phyloP scores from a whole-genome alignment of 1,140 invertebrate species.

The Drosophila ficusphila region DNA sequence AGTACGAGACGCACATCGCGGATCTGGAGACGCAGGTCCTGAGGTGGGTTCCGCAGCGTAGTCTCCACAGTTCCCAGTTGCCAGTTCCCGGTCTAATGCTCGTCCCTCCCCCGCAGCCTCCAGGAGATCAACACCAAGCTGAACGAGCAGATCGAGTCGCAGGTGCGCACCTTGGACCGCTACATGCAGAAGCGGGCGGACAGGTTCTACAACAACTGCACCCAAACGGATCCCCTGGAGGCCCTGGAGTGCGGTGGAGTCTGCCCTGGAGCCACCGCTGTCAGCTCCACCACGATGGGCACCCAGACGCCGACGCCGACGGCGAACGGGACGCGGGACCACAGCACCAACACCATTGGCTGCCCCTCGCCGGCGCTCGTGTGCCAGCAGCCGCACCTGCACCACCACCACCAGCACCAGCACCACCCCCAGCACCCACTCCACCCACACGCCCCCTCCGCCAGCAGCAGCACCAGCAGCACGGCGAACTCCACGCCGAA shows the following conservation, averaged over 20 bases:
- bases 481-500: slow-evolving; percentile 85
- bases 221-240: slow-evolving; percentile 66
- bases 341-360: slow-evolving; percentile 80
- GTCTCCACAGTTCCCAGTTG: no score
- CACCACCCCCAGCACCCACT: slow-evolving; percentile 36
- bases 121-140: slow-evolving; percentile 86
- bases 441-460: slow-evolving; percentile 47
- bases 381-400: slow-evolving; percentile 56
- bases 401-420: slow-evolving; percentile 49
- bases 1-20: slow-evolving; percentile 90
- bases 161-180: slow-evolving; percentile 78
- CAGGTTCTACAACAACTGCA: slow-evolving; percentile 75
- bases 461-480: slow-evolving; percentile 85
- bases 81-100: not conserved
- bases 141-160: slow-evolving; percentile 85
- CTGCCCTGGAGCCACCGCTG: not conserved
- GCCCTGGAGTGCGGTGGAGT: not conserved
- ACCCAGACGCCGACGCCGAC: slow-evolving; percentile 54
- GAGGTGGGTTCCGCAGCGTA: slow-evolving; percentile 78
- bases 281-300: slow-evolving; percentile 20
- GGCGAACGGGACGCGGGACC: slow-evolving; percentile 57
- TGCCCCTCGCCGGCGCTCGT: slow-evolving; percentile 60
- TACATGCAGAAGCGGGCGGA: slow-evolving; percentile 73
- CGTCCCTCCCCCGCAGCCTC: slow-evolving; percentile 67
- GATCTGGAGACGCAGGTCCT: slow-evolving; percentile 89